These are phyloP conservation scores for Therioaphis trifolii DNA, from an alignment of 2,888 invertebrate species.

Conservation along the genomic window DNA sequence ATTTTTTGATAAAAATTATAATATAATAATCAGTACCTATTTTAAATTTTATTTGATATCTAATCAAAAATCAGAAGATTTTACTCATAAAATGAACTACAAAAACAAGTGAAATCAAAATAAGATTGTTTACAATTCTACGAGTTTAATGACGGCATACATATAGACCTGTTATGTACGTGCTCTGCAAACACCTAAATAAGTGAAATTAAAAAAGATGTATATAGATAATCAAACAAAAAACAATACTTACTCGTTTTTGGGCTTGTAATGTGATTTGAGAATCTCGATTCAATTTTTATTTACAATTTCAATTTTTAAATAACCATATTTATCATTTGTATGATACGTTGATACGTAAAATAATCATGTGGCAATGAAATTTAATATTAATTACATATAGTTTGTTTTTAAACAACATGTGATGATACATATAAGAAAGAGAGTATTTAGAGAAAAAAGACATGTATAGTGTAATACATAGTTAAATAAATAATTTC, in stretches of 20 bases:
- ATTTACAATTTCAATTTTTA: slow-evolving; percentile 16
- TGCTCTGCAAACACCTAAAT: slow-evolving; percentile 33
- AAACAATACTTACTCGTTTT: slow-evolving; percentile 26
- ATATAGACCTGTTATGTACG: slow-evolving; percentile 29
- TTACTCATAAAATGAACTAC: slow-evolving; percentile 28
- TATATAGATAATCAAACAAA: slow-evolving; percentile 31
- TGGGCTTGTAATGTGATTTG: slow-evolving; percentile 11
- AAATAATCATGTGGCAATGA: background rate
- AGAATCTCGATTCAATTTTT: background rate
- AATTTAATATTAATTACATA: slow-evolving; percentile 10
- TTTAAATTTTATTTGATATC: slow-evolving; percentile 3
- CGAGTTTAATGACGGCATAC: slow-evolving; percentile 18
- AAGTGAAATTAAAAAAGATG: slow-evolving; percentile 39
- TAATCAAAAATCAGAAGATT: background rate
- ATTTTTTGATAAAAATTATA: too few species aligned
- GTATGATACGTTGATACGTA: background rate
- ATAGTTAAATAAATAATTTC: slow-evolving; percentile 1
- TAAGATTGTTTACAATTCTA: slow-evolving; percentile 12
- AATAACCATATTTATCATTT: background rate
- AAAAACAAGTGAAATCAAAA: slow-evolving; percentile 52
- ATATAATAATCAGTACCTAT: too few species aligned
- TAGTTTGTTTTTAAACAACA: slow-evolving; percentile 23
- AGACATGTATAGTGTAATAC: background rate
- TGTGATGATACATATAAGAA: background rate
- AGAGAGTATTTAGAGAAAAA: slow-evolving; percentile 8